phyloP scores from a whole-genome alignment of 2,113 vertebrate species.

The Lagopus leucura region DNA sequence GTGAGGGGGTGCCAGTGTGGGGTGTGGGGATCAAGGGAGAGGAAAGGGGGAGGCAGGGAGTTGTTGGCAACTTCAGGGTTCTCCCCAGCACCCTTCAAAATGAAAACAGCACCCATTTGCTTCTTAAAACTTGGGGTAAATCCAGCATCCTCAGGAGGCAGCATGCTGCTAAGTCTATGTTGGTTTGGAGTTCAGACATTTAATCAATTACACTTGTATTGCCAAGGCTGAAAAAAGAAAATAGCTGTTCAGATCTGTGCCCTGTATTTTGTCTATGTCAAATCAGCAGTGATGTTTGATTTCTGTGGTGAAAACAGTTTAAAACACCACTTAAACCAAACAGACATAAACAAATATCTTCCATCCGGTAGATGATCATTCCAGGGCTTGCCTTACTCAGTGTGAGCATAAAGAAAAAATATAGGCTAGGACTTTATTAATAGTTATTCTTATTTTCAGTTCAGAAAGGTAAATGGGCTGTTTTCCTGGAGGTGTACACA shows the following conservation, averaged over 20 bases:
- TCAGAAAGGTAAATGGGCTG: not conserved
- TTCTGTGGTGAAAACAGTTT: not conserved
- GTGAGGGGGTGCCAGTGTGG: not conserved
- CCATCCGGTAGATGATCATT: not conserved
- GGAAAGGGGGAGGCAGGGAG: not conserved
- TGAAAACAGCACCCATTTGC: not conserved
- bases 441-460: not conserved
- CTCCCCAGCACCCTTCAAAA: not conserved
- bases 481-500: rapidly evolving
- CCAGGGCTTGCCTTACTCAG: not conserved
- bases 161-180: constrained; percentile 43
- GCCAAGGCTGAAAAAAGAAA: constrained; percentile 56
- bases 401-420: not conserved
- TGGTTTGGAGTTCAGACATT: constrained; percentile 42
- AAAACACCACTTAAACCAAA: not conserved
- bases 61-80: not conserved
- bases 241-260: not conserved
- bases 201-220: constrained; percentile 40
- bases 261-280: not conserved
- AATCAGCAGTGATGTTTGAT: not conserved
- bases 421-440: not conserved
- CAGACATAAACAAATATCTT: rapidly evolving
- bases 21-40: not conserved
- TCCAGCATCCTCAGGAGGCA: constrained; percentile 45
- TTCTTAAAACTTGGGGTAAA: constrained; percentile 12